A percentile compares a stretch with the other conserved stretches of the same genome.
These are phyloP conservation scores for Drosophila bocqueti DNA, from an alignment of 1,140 invertebrate genomes.

Conservation along the genomic window DNA sequence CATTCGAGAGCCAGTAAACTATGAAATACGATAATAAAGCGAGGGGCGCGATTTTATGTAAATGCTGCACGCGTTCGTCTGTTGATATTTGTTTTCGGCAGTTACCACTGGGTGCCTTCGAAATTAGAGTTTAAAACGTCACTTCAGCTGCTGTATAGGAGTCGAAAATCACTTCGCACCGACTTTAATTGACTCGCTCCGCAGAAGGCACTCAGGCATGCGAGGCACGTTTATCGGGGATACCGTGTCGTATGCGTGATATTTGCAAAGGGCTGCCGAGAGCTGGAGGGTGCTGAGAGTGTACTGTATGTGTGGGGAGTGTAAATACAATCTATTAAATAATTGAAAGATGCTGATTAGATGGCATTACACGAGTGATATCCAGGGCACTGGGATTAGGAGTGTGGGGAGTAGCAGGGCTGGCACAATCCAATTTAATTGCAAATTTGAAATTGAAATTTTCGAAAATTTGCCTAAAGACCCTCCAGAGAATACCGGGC, in stretches of 20 bases:
- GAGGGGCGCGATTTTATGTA: constrained; percentile 33
- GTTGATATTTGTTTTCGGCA: constrained; percentile 36
- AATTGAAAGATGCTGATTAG: constrained; percentile 56
- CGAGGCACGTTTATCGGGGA: constrained; percentile 21
- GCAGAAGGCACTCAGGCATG: constrained; percentile 15
- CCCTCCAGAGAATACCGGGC: constrained; percentile 3
- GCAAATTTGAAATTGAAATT: constrained; percentile 50
- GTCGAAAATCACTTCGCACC: constrained; percentile 18
- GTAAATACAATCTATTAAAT: constrained; percentile 49
- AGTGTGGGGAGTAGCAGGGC: neutral
- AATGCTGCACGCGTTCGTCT: constrained; percentile 29
- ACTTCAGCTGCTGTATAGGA: constrained; percentile 4
- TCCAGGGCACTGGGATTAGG: too few species aligned
- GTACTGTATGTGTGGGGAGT: neutral
- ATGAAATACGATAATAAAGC: constrained; percentile 34
- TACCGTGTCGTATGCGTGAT: constrained; percentile 41
- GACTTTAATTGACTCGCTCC: constrained; percentile 44
- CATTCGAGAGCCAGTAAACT: constrained; percentile 24
- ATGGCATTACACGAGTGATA: constrained; percentile 17
- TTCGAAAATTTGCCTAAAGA: constrained; percentile 28
- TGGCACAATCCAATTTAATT: constrained; percentile 52
- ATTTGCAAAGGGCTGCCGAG: constrained; percentile 20
- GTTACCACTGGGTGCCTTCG: neutral
- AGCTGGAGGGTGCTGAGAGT: neutral
- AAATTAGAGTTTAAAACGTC: constrained; percentile 23